Conservation (phyloP, 2,113 vertebrate species). For the Nothoprocta pentlandii region DNA sequence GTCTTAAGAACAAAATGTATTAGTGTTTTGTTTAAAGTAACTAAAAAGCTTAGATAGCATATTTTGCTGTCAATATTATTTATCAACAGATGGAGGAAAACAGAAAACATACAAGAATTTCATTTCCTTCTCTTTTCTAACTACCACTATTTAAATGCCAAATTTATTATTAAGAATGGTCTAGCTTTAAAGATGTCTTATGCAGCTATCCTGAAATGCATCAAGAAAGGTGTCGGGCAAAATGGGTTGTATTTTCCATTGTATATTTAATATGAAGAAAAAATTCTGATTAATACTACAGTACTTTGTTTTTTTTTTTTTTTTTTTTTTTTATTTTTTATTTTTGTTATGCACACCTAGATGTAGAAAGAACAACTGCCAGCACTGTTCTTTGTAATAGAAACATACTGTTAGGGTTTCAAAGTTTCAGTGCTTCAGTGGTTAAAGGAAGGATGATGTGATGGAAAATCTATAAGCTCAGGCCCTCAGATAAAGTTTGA, state of each 20-base stretch:
- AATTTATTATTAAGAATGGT: background rate
- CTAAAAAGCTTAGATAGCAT: background rate
- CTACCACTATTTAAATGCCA: background rate
- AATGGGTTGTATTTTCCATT: background rate
- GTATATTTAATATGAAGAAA: background rate
- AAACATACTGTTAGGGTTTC: background rate
- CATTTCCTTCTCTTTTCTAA: background rate
- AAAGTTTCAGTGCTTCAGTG: background rate
- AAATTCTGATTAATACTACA: background rate
- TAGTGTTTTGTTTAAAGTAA: background rate
- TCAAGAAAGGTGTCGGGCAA: background rate
- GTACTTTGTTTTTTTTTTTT: background rate
- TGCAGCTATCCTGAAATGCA: background rate
- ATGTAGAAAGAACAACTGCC: background rate
- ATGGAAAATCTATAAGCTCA: background rate
- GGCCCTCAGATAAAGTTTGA: background rate
- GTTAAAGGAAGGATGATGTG: background rate
- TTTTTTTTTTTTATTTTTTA: too few relatives aligned
- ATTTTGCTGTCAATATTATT: background rate
- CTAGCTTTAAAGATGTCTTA: accelerated
- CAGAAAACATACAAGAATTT: background rate
- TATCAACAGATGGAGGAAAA: background rate
- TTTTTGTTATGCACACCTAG: background rate
- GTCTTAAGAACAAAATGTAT: background rate
- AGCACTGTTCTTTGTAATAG: background rate